Evolutionary conservation across 1,140 invertebrate genomes (phyloP).

Genomic region (Caenorhabditis latens): DNA sequence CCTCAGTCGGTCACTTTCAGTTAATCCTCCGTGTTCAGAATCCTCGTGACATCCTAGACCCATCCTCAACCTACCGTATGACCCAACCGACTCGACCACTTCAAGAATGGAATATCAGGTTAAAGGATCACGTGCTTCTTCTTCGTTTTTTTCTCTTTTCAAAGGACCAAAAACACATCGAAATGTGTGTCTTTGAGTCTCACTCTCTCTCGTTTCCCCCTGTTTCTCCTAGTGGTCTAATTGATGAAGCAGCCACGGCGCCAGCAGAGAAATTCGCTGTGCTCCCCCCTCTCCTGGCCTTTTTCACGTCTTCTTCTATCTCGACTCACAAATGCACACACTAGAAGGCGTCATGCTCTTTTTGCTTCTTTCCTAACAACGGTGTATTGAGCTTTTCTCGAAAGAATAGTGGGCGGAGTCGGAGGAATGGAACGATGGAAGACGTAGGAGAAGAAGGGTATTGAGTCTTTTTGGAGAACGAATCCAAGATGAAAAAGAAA

Average conservation of each 20-base stretch:
- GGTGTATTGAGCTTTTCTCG: not conserved
- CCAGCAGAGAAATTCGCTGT: not conserved
- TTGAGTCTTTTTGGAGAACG: not conserved
- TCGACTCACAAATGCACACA: slow-evolving; percentile 10
- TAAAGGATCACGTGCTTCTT: slow-evolving; percentile 13
- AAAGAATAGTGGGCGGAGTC: no score
- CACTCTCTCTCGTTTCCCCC: not conserved
- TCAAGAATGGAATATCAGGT: slow-evolving; percentile 18
- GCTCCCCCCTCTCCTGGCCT: not conserved
- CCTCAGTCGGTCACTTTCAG: no score
- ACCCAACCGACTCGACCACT: not conserved
- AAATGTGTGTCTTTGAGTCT: not conserved
- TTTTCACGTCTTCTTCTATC: not conserved
- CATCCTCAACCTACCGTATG: not conserved
- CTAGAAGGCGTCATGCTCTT: not conserved
- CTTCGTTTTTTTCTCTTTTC: not conserved
- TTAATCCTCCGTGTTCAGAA: no score
- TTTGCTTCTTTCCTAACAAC: not conserved
- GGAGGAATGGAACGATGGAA: not conserved
- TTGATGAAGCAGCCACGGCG: slow-evolving; percentile 22
- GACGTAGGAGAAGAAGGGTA: not conserved
- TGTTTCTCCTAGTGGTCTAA: not conserved
- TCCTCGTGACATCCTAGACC: not conserved
- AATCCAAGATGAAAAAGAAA: not conserved
- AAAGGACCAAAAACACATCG: not conserved